A percentile compares a stretch with the other conserved stretches of the same genome.
Conservation (phyloP, 2,113 vertebrate species). For the Myiozetetes cayanensis region DNA sequence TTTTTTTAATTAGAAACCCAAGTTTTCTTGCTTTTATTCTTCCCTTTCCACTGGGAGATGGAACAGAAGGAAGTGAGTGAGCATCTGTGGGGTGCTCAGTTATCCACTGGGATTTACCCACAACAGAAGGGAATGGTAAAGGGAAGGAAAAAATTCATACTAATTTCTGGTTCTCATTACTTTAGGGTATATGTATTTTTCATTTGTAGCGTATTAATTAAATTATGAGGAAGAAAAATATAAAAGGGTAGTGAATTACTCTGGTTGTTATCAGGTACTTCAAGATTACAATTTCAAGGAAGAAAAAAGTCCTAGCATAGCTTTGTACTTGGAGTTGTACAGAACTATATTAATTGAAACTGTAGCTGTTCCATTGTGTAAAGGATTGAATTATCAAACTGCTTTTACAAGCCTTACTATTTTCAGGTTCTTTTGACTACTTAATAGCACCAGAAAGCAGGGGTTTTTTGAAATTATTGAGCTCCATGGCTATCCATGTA, state of each 20-base stretch:
- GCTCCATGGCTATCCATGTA: neutral
- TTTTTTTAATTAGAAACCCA: neutral
- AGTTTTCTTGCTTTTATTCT: neutral
- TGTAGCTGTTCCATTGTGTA: neutral
- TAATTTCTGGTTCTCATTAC: neutral
- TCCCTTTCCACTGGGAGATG: neutral
- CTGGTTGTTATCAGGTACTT: neutral
- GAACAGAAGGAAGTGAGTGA: neutral
- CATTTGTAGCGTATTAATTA: neutral
- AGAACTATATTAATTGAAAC: constrained; percentile 14
- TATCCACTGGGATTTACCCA: neutral
- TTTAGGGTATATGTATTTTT: neutral
- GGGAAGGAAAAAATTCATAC: neutral
- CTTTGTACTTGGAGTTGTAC: neutral
- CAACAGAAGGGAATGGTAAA: neutral
- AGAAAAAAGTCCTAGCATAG: neutral
- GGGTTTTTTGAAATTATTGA: neutral
- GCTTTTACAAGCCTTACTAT: neutral
- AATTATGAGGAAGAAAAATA: neutral
- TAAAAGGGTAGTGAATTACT: neutral
- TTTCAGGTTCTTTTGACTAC: constrained; percentile 15
- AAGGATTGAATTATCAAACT: constrained; percentile 12
- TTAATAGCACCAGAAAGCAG: neutral
- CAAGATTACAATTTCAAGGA: neutral
- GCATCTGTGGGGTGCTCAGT: neutral